These are phyloP conservation scores for Panopea generosa DNA, from an alignment of 2,888 invertebrate species.

Conservation along the genomic window DNA sequence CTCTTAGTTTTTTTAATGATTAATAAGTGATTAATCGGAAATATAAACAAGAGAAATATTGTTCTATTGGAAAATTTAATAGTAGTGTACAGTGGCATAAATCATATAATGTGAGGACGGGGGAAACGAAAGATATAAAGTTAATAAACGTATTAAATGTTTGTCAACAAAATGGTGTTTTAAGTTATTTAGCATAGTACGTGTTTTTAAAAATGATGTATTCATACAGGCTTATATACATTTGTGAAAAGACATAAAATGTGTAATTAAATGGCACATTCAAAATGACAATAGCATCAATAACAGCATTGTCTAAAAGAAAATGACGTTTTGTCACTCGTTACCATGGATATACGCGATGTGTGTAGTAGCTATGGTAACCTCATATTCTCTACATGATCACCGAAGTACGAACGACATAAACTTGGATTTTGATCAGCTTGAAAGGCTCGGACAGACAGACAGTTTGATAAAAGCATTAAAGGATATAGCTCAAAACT, in stretches of 20 bases:
- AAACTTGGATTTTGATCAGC: slow-evolving; percentile 63
- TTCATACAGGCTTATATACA: too few relatives aligned
- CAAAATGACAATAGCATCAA: slow-evolving; percentile 30
- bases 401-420: slow-evolving; percentile 65
- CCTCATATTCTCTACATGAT: slow-evolving; percentile 41
- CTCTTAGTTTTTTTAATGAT: too few relatives aligned
- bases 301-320: slow-evolving; percentile 23
- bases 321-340: slow-evolving; percentile 48
- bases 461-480: slow-evolving; percentile 68
- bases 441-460: slow-evolving; percentile 67
- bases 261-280: neutral
- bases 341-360: slow-evolving; percentile 49
- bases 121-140: neutral
- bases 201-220: too few relatives aligned
- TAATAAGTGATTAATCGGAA: too few relatives aligned
- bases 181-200: too few relatives aligned
- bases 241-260: too few relatives aligned
- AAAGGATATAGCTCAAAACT: slow-evolving; percentile 75
- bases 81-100: too few relatives aligned
- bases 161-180: too few relatives aligned
- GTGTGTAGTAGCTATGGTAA: slow-evolving; percentile 42
- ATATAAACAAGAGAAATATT: too few relatives aligned
- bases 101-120: neutral
- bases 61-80: too few relatives aligned
- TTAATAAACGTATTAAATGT: neutral